phyloP scores from a whole-genome alignment of 2,888 invertebrate genomes.

The Chrysotoxum bicinctum region DNA sequence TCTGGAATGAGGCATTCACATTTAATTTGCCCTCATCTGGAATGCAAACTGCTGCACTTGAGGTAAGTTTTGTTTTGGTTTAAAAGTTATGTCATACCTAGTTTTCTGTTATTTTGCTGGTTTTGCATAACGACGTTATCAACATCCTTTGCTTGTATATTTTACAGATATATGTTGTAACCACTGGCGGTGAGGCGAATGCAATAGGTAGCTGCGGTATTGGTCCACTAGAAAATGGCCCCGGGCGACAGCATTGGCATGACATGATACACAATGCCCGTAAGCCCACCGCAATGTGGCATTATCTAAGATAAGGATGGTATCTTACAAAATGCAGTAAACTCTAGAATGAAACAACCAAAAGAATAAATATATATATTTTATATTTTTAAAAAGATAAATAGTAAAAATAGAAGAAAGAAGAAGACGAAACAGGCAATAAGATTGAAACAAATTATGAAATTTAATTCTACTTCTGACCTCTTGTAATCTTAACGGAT shows the following conservation, averaged over 20 bases:
- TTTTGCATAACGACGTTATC: neutral
- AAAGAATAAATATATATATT: neutral
- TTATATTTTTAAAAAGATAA: slow-evolving; percentile 1
- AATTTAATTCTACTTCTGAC: slow-evolving; percentile 7
- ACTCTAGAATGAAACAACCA: neutral
- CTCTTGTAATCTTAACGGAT: neutral
- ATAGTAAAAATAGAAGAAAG: neutral
- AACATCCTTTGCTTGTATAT: neutral
- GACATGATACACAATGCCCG: slow-evolving; percentile 94
- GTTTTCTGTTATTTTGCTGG: neutral
- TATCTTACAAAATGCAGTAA: neutral
- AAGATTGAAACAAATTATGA: neutral
- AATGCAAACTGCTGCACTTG: slow-evolving; percentile 90
- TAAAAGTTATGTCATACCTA: neutral
- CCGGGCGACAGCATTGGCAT: slow-evolving; percentile 90
- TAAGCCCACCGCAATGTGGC: slow-evolving; percentile 95
- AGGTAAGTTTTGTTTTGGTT: slow-evolving; percentile 84
- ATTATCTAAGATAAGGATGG: slow-evolving; percentile 86
- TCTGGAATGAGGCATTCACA: slow-evolving; percentile 95
- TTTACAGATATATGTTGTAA: slow-evolving; percentile 80
- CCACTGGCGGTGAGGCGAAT: slow-evolving; percentile 80
- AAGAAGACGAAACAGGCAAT: neutral
- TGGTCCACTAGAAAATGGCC: slow-evolving; percentile 81
- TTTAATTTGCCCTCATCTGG: slow-evolving; percentile 91
- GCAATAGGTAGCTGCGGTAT: slow-evolving; percentile 81